phyloP scores from a whole-genome alignment of 2,888 invertebrate genomes.

The Siphonodentalium dalli region DNA sequence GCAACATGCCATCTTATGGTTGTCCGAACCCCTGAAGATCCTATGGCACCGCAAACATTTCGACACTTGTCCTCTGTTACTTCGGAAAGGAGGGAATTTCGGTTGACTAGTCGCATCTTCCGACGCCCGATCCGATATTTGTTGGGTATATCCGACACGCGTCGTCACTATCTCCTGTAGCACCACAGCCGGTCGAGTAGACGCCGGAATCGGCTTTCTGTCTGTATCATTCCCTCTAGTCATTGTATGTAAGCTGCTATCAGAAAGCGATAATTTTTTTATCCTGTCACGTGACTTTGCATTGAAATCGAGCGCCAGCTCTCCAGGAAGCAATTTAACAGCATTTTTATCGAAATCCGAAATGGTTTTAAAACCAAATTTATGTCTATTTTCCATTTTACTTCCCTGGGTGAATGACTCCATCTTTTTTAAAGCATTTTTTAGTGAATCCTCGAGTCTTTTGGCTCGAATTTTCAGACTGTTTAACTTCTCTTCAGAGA shows the following conservation, averaged over 20 bases:
- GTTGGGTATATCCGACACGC: neutral
- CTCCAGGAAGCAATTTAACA: neutral
- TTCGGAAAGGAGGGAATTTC: conserved; percentile 7
- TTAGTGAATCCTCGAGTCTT: conserved; percentile 46
- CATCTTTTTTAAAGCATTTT: conserved; percentile 48
- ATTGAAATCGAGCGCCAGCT: too few species aligned
- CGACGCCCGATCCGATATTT: neutral
- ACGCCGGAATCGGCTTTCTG: too few species aligned
- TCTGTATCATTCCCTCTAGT: too few species aligned
- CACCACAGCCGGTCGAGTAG: conserved; percentile 2
- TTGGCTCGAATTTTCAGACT: conserved; percentile 43
- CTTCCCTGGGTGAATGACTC: conserved; percentile 37
- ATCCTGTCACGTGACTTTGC: too few species aligned
- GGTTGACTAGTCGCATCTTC: neutral
- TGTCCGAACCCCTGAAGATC: conserved; percentile 53
- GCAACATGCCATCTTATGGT: conserved; percentile 56
- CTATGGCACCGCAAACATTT: conserved; percentile 59
- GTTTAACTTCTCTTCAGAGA: conserved; percentile 47
- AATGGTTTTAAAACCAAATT: neutral
- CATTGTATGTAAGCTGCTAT: too few species aligned
- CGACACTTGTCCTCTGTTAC: conserved; percentile 43
- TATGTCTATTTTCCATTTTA: neutral
- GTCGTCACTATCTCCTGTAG: neutral
- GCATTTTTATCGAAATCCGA: neutral
- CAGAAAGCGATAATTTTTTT: too few species aligned